Evolutionary conservation across 64 coral and sea anemone species (phyloP), one percentile per base, ranked within the genome.

Genomic region (Orbicella faveolata): DNA sequence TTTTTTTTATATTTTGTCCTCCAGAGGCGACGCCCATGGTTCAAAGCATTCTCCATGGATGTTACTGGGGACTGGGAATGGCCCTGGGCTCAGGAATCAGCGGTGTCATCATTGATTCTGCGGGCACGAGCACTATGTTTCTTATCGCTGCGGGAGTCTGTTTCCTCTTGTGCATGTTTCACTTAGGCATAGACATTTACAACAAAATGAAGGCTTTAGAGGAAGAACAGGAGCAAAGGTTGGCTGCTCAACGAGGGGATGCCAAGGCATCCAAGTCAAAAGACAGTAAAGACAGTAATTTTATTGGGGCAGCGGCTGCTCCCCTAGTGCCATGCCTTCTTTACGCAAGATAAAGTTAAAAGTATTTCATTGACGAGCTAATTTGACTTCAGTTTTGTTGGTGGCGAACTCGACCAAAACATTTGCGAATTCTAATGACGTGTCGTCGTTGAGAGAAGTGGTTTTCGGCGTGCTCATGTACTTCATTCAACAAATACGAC

Each of bases 11-110:
- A 52, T 79, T n/a, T 51, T 37, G n/a, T 15, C 13, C 52, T 26
- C 23, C 76, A 96, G 95, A 94, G 52, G 92, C 95, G 55, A 55
- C 83, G 35, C 80, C 77, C 7, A 94, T 93, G 84, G 75, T 96
- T 41, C 95, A 96, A 79, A 96, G 92, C 66, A 96, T 96, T 73
- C 88, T 96, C 16, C 95, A 96, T 39, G 95, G 95, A 23, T 72
- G 87, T 20, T 96, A 96, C 84, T 96, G 95, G 95, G 95, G 95
- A 4, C 67, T 96, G 20, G 95, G 92, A 21, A 96, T 96, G 95
- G 95, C 92, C 65, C 25, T 91, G 48, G 95, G 95, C 48, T 78
- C 92, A 70, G 79, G 69, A 54, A 52, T 96, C 88, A 96, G 95
- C 63, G 95, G 95, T 88, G 75, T 90, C 23, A 84, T 90, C 20